A percentile compares a stretch with the other conserved stretches of the same genome.
These are phyloP conservation scores for Dryas iulia DNA, from an alignment of 1,140 invertebrate species.

Conservation along the genomic window DNA sequence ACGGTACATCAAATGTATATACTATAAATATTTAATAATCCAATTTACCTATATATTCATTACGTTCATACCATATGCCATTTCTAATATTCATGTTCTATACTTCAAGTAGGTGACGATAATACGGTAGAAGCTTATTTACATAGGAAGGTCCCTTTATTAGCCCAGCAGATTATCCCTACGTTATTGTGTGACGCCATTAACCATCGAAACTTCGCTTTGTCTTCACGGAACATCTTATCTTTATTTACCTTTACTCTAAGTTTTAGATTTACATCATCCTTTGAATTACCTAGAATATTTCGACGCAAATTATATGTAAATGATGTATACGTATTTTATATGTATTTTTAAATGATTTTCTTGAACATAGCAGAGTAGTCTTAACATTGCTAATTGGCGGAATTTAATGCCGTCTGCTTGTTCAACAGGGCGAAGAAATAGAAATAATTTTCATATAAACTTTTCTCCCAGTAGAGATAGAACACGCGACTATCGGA, in stretches of 20 bases:
- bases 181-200: slow-evolving; percentile 32
- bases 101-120: slow-evolving; percentile 10
- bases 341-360: not conserved
- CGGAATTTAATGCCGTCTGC: too few relatives aligned
- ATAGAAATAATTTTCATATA: too few relatives aligned
- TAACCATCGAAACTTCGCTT: slow-evolving; percentile 31
- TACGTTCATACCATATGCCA: not conserved
- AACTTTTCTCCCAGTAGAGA: too few relatives aligned
- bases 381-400: too few relatives aligned
- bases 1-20: too few relatives aligned
- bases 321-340: not conserved
- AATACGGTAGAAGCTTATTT: slow-evolving; percentile 21
- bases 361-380: too few relatives aligned
- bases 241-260: slow-evolving; percentile 29
- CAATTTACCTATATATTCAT: not conserved
- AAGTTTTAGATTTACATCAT: slow-evolving; percentile 13
- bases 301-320: slow-evolving; percentile 4
- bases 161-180: slow-evolving; percentile 33
- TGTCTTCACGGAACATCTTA: slow-evolving; percentile 38
- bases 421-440: too few relatives aligned
- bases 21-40: not conserved
- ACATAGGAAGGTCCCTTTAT: slow-evolving; percentile 35
- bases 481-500: too few relatives aligned
- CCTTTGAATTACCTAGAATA: not conserved
- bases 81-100: not conserved